Conservation (phyloP, 2,888 invertebrate genomes). For the Aporophyla nigra region DNA sequence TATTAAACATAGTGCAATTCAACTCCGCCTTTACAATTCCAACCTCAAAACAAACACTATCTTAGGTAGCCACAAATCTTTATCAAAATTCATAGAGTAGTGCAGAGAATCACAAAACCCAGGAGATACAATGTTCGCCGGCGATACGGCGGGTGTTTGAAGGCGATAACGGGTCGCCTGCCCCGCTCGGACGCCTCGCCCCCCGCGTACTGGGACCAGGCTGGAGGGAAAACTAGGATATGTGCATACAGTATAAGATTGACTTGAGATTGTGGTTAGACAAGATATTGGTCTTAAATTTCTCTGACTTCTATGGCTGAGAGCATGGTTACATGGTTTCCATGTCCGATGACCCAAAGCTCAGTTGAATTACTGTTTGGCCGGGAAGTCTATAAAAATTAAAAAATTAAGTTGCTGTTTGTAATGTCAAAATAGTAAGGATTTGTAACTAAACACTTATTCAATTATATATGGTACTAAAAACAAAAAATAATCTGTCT, state of each 20-base stretch:
- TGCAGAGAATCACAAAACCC: constrained; percentile 72
- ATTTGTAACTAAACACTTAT: too few species aligned
- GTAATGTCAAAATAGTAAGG: too few species aligned
- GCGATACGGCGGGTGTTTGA: constrained; percentile 80
- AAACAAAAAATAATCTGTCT: too few species aligned
- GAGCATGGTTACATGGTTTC: too few species aligned
- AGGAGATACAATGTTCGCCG: constrained; percentile 73
- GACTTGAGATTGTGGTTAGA: background rate
- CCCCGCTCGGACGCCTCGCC: constrained; percentile 63
- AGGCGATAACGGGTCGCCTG: constrained; percentile 76
- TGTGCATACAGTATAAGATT: constrained; percentile 14
- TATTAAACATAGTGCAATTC: constrained; percentile 2
- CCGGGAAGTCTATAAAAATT: too few species aligned
- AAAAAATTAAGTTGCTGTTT: too few species aligned
- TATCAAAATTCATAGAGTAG: constrained; percentile 69
- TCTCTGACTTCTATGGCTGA: too few species aligned
- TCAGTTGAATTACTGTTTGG: too few species aligned
- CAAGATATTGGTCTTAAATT: background rate
- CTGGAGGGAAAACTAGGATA: constrained; percentile 9
- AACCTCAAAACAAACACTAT: constrained; percentile 31
- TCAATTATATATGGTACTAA: too few species aligned
- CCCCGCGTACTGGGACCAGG: constrained; percentile 49
- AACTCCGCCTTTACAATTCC: background rate
- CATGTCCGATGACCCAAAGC: too few species aligned
- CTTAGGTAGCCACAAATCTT: constrained; percentile 62